Conservation (phyloP, 2,797 vertebrate species). For the Todus mexicanus region DNA sequence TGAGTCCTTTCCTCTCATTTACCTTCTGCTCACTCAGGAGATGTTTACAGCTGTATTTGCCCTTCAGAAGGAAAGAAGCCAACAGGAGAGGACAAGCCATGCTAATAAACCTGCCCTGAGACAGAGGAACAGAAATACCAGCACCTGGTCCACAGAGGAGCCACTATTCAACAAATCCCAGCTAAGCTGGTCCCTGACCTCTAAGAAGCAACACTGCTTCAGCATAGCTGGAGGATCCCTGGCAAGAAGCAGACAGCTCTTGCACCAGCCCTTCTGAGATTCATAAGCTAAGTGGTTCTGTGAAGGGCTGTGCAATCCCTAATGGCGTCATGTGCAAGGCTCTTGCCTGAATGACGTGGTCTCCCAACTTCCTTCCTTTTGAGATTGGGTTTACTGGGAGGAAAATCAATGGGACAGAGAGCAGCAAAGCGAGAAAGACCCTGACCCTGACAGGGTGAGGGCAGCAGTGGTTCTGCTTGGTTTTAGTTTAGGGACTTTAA, state of each 20-base stretch:
- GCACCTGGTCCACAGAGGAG: not conserved
- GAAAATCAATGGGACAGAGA: not conserved
- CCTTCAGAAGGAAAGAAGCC: not conserved
- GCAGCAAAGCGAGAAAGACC: not conserved
- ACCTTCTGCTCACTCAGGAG: not conserved
- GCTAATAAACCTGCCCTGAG: not conserved
- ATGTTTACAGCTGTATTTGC: not conserved
- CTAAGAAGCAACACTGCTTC: not conserved
- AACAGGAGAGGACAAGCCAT: not conserved
- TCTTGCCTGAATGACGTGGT: not conserved
- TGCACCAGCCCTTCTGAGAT: not conserved
- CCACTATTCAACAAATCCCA: not conserved
- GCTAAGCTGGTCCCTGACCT: not conserved
- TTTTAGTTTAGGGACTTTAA: not conserved
- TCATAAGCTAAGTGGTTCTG: not conserved
- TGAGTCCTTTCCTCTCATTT: not conserved
- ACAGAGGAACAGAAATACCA: not conserved
- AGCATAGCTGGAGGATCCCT: not conserved
- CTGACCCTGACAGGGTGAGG: not conserved
- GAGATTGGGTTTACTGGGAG: not conserved
- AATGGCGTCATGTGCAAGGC: not conserved
- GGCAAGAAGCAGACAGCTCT: not conserved
- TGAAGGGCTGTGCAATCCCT: not conserved
- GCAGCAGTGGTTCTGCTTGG: not conserved
- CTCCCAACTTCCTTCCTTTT: not conserved